Percentiles rank a stretch among this genome's conserved stretches.
Evolutionary conservation across 2,797 vertebrate genomes (phyloP).

Genomic region (Passerculus sandwichensis): DNA sequence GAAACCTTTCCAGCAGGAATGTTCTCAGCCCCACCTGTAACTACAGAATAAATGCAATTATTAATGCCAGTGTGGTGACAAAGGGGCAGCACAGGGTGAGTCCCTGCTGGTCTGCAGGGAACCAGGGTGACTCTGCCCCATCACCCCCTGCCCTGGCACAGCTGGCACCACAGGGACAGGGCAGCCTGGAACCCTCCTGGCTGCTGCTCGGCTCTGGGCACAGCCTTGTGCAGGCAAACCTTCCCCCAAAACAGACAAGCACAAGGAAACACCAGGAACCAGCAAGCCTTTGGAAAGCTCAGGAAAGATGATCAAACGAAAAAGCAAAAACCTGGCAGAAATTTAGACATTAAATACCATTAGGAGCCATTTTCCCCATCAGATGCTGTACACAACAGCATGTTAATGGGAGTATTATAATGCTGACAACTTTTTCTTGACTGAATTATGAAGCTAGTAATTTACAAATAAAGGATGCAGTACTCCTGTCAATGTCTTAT

Average conservation of each 20-base stretch:
- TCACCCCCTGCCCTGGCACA: background rate
- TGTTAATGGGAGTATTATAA: background rate
- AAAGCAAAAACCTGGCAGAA: conserved; percentile 4
- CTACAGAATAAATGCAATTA: background rate
- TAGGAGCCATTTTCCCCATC: background rate
- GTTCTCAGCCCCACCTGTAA: background rate
- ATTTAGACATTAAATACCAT: background rate
- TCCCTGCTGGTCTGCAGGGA: background rate
- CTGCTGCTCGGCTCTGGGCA: background rate
- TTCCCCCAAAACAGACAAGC: background rate
- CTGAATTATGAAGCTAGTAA: background rate
- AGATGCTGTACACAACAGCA: background rate
- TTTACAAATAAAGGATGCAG: background rate
- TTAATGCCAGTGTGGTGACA: background rate
- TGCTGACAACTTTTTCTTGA: background rate
- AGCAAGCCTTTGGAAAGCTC: background rate
- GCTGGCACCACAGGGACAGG: background rate
- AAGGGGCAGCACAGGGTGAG: background rate
- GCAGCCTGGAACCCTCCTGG: background rate
- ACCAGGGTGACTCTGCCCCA: background rate
- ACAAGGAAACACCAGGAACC: background rate
- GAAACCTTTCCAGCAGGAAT: background rate
- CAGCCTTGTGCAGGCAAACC: background rate
- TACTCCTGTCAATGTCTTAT: background rate
- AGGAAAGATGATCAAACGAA: background rate